These are phyloP conservation scores for Machaerirhynchus nigripectus DNA, from an alignment of 2,113 vertebrate species.

Conservation along the genomic window DNA sequence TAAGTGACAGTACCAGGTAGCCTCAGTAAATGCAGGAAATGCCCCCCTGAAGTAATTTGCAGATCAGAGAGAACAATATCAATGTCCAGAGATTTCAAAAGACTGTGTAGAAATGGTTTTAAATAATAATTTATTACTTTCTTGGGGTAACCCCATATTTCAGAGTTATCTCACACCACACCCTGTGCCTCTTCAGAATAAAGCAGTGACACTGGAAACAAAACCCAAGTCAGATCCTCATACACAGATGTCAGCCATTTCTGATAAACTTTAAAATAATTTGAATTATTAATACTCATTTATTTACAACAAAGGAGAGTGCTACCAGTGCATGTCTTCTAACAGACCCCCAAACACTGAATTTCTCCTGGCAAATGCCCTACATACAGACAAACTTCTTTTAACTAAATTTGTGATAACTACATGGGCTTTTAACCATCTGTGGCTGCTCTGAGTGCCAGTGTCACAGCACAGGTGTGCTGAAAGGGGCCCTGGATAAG, in stretches of 20 bases:
- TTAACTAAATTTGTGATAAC: neutral
- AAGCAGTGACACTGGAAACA: neutral
- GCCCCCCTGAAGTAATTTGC: neutral
- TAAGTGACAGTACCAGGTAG: neutral
- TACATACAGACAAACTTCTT: neutral
- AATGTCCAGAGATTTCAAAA: neutral
- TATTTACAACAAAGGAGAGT: neutral
- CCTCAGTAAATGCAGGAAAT: neutral
- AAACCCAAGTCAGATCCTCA: neutral
- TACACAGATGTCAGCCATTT: neutral
- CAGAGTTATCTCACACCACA: neutral
- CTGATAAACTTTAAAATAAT: neutral
- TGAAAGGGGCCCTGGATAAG: neutral
- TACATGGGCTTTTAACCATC: neutral
- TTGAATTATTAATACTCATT: neutral
- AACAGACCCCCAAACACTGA: neutral
- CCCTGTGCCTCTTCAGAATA: fast-evolving
- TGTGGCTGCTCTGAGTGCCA: neutral
- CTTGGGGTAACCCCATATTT: neutral
- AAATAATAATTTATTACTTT: neutral
- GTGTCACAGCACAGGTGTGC: neutral
- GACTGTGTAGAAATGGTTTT: neutral
- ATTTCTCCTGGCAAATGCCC: neutral
- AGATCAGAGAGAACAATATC: neutral
- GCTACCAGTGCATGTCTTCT: neutral